Base-by-base conservation (phyloP, 2,797 vertebrate genomes). In the Catharus ustulatus region DNA sequence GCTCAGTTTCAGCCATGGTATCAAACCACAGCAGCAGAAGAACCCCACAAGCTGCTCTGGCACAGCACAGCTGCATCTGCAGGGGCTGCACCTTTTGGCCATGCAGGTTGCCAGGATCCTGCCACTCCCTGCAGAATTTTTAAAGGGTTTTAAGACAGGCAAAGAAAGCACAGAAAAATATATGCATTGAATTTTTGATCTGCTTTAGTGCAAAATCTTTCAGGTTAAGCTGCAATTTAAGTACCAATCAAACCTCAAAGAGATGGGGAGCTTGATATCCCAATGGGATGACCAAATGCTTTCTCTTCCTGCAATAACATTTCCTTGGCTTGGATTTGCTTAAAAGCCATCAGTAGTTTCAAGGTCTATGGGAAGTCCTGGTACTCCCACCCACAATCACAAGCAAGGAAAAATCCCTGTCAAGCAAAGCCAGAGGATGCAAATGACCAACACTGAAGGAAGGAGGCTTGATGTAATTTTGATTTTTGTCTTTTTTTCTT, bases 371-470 rank as follows among this genome's bases (percentile, higher is more conserved):
- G 24, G 10, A 87, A 59, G 15, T n/a, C 43, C 26, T 29, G 10
- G 6, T 22, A 21, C 4, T 21, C 6, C 26, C 30, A 36, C 36
- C 80, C n/a, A 57, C 27, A 77, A 27, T 19, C 22, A 54, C 21
- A 34, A 46, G 21, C 29, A 45, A 42, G 9, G 12, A 78, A 32
- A 67, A 75, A 83, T 54, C 23, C 38, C 55, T 29, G 14, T 13
- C 22, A 34, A 62, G 19, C 9, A 34, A 64, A 45, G 38, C 54
- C 62, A 68, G 23, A 42, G 23, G 18, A 67, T 36, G 85, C 3
- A 3, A 48, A 5, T 1, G 1, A 57, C 7, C 14, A 42, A 7
- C 1, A 12, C 2, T 32, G 40, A 58, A 62, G 21, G 16, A 63
- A 84, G 5, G 17, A 17, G 11, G 5, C 15, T 76, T 46, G 20